Base-by-base conservation (phyloP, 2,888 invertebrate species). In the Girardia tigrina region DNA sequence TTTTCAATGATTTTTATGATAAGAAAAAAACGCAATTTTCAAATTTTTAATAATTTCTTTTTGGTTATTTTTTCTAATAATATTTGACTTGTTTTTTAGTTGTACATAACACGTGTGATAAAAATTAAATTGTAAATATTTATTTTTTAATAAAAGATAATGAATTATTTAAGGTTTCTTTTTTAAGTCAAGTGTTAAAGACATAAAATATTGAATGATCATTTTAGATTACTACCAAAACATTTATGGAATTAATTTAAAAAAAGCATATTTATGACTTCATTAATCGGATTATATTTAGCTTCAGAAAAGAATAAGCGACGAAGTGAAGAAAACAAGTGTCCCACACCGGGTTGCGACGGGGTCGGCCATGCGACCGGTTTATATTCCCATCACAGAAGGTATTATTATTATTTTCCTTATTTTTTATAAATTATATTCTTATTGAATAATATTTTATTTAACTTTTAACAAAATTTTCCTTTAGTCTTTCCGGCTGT, bases 301-400 rank as follows among this genome's bases (percentile, higher is more conserved):
- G 36, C 8, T 36, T 36, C 36, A 12, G 36, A 36, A 36, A 36
- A 36, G 16, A 36, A 36, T 36, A 36, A 36, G 36, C 36, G 36
- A 36, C 36, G 36, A 36, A 36, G 36, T 36, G 36, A 36, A 36
- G 36, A 36, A 36, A 36, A 36, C 87, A 94, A 94, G 88, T 97
- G 97, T 88, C 97, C 97, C 77, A 95, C 95, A 80, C 95, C 97
- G 79, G 92, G 93, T 82, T 97, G 97, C 88, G 91, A 90, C 87
- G 97, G 97, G 83, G 92, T 93, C 87, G 97, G 97, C 84, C 97
- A 98, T 88, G 91, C 92, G 84, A 98, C 97, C 81, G 97, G 97
- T 83, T 89, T 97, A 80, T 98, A 98, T 87, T 93, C 95, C 79
- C 95, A 97, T 88, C 97, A 98, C 86, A 88, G 95, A 88, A 94